These are phyloP conservation scores for Calycopis cecrops DNA, from an alignment of 1,140 invertebrate species.

Conservation along the genomic window DNA sequence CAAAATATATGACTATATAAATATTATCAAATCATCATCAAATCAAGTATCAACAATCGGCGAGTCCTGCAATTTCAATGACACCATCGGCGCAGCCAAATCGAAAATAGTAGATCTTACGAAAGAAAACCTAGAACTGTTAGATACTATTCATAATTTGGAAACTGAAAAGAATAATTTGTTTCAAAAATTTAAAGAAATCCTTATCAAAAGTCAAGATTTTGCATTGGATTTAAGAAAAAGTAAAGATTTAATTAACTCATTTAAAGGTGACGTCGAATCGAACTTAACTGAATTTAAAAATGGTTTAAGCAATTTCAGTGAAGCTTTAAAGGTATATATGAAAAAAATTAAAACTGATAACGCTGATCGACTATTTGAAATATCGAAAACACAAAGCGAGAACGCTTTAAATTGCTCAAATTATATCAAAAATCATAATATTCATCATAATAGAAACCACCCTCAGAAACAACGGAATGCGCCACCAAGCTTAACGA, in stretches of 20 bases:
- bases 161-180: conserved; percentile 34
- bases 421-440: not conserved
- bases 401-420: conserved; percentile 12
- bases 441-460: not conserved
- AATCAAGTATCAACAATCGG: conserved; percentile 21
- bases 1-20: conserved; percentile 34
- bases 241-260: conserved; percentile 33
- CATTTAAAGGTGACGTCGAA: conserved; percentile 39
- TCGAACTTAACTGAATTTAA: conserved; percentile 27
- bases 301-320: not conserved
- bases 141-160: conserved; percentile 30
- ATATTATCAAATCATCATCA: conserved; percentile 22
- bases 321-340: not conserved
- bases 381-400: conserved; percentile 4
- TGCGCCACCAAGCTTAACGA: conserved; percentile 52
- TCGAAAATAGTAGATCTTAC: conserved; percentile 35
- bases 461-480: conserved; percentile 7
- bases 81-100: conserved; percentile 29
- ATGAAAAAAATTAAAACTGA: not conserved
- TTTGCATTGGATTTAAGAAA: conserved; percentile 34
- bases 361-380: not conserved
- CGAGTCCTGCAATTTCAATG: conserved; percentile 26
- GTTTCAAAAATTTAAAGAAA: conserved; percentile 30
- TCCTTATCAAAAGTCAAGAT: conserved; percentile 32
- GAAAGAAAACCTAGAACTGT: conserved; percentile 38